These are phyloP conservation scores for Channa striata DNA, from an alignment of 2,797 vertebrate genomes.

Conservation along the genomic window DNA sequence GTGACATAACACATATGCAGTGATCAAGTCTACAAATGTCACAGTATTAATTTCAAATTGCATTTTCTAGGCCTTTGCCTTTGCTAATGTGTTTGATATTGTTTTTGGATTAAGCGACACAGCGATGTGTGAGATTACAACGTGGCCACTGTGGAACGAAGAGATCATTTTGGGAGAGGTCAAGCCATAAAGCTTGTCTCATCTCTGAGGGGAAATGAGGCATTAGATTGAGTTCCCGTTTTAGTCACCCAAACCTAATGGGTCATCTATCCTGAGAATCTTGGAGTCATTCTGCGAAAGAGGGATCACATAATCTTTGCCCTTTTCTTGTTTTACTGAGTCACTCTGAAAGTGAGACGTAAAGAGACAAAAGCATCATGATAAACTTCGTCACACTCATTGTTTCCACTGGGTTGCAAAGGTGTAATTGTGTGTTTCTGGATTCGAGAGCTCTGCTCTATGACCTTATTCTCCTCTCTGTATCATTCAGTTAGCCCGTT, in stretches of 20 bases:
- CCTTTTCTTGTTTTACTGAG: conserved; percentile 22
- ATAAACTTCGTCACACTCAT: neutral
- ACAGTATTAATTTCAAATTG: conserved; percentile 75
- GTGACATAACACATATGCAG: conserved; percentile 64
- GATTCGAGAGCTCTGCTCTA: conserved; percentile 9
- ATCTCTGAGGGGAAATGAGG: conserved; percentile 82
- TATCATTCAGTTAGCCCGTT: conserved; percentile 2
- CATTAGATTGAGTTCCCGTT: conserved; percentile 81
- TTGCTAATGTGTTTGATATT: conserved; percentile 78
- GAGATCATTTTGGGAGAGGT: conserved; percentile 67
- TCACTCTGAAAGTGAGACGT: conserved; percentile 16
- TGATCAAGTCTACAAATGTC: conserved; percentile 50
- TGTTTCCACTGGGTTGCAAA: conserved; percentile 11
- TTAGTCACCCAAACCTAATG: conserved; percentile 79
- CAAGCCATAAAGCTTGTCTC: conserved; percentile 72
- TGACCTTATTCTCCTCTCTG: neutral
- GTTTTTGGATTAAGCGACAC: conserved; percentile 79
- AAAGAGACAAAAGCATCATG: conserved; percentile 14
- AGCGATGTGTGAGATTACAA: conserved; percentile 80
- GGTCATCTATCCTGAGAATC: conserved; percentile 75
- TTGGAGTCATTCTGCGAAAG: conserved; percentile 41
- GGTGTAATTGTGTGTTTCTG: conserved; percentile 9
- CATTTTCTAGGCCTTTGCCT: conserved; percentile 78
- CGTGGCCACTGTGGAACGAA: conserved; percentile 43
- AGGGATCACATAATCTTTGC: conserved; percentile 40